phyloP scores from a whole-genome alignment of 1,140 invertebrate species.

The Sweltsa coloradensis region DNA sequence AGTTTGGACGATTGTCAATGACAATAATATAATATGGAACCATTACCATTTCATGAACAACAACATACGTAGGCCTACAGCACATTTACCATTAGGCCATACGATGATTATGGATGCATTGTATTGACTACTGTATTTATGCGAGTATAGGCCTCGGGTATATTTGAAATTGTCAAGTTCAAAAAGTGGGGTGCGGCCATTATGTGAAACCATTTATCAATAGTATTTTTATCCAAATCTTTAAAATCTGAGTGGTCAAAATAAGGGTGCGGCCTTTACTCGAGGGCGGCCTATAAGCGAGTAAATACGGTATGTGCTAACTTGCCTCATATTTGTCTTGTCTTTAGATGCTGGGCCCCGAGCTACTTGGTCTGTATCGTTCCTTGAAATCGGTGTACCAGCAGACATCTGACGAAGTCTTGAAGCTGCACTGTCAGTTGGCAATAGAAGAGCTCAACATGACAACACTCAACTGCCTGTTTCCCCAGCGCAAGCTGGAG shows the following conservation, averaged over 20 bases:
- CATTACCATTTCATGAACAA: too few species aligned
- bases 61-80: too few species aligned
- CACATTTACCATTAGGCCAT: too few species aligned
- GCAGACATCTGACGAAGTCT: conserved; percentile 49
- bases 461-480: conserved; percentile 49
- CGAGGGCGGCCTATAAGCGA: too few species aligned
- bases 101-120: background rate
- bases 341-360: conserved; percentile 43
- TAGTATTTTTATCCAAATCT: background rate
- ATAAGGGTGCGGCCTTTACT: background rate
- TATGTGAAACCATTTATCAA: background rate
- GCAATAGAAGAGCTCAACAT: conserved; percentile 63
- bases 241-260: background rate
- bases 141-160: too few species aligned
- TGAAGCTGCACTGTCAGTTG: conserved; percentile 57
- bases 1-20: too few species aligned
- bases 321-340: conserved; percentile 6
- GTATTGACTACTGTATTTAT: too few species aligned
- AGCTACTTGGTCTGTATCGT: conserved; percentile 54
- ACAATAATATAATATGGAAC: too few species aligned
- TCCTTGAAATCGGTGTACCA: conserved; percentile 49
- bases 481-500: conserved; percentile 39
- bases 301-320: background rate
- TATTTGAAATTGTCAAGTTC: background rate
- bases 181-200: background rate